These are phyloP conservation scores for Dreissena rostriformis DNA, from an alignment of 1,140 invertebrate species.

Conservation along the genomic window DNA sequence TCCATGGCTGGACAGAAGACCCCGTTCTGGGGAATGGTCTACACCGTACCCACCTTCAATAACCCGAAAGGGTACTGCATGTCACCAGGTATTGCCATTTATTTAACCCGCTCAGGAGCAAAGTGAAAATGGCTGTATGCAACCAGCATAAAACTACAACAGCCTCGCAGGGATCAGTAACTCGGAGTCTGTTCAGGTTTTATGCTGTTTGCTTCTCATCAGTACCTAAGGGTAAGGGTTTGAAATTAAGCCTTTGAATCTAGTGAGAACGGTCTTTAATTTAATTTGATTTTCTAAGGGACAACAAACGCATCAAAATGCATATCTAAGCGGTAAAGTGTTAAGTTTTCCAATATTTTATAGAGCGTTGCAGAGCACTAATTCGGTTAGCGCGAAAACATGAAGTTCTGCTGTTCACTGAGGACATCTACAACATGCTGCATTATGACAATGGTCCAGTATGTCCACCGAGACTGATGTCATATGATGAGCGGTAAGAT, in stretches of 20 bases:
- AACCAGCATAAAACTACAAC: too few species aligned
- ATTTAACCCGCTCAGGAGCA: too few species aligned
- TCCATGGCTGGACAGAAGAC: conserved; percentile 65
- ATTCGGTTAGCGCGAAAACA: conserved; percentile 84
- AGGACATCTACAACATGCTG: conserved; percentile 87
- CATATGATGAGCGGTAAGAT: conserved; percentile 82
- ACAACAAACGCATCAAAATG: background rate
- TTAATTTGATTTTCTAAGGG: too few species aligned
- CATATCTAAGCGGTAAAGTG: too few species aligned
- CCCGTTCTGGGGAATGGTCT: conserved; percentile 85
- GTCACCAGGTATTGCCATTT: conserved; percentile 65
- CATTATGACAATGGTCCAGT: conserved; percentile 81
- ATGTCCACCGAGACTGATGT: conserved; percentile 83
- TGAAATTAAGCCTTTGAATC: too few species aligned
- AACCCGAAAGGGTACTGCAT: conserved; percentile 84
- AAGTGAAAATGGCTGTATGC: too few species aligned
- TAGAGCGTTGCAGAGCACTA: conserved; percentile 75
- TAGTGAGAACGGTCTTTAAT: too few species aligned
- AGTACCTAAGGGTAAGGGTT: too few species aligned
- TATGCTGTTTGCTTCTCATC: too few species aligned
- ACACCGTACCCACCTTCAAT: conserved; percentile 86
- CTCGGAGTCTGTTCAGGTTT: too few species aligned
- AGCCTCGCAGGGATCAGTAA: too few species aligned
- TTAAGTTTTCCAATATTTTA: background rate
- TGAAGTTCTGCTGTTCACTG: conserved; percentile 84